Conservation (phyloP, 2,888 invertebrate genomes). For the Caenorhabditis imperialis region DNA sequence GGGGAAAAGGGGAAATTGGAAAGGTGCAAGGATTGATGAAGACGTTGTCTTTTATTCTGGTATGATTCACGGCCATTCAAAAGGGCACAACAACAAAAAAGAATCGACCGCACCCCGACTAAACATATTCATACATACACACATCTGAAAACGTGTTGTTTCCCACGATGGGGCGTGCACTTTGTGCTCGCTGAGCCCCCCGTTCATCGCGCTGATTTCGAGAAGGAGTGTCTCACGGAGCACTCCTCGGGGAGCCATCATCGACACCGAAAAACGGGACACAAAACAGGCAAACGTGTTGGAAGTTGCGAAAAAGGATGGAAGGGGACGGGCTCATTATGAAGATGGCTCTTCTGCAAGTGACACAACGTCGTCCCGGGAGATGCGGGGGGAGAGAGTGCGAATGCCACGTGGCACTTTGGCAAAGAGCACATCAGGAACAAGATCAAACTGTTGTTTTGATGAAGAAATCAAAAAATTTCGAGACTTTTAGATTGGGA, state of each 20-base stretch:
- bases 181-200: not conserved
- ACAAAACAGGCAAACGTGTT: conserved; percentile 6
- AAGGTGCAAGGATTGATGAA: conserved; percentile 33
- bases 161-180: conserved; percentile 8
- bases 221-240: conserved; percentile 20
- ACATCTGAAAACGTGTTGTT: no score
- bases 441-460: no score
- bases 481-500: not conserved
- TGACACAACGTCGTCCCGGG: not conserved
- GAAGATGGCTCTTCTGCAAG: conserved; percentile 2
- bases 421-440: no score
- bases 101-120: no score
- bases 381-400: no score
- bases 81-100: no score
- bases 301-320: conserved; percentile 8
- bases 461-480: not conserved
- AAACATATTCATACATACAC: no score
- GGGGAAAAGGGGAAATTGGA: conserved; percentile 7
- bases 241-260: conserved; percentile 42
- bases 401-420: no score
- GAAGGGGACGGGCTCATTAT: not conserved
- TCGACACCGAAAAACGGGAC: conserved; percentile 26
- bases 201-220: conserved; percentile 19
- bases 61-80: no score
- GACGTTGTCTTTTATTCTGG: no score